Base-by-base conservation (phyloP, 2,113 vertebrate genomes). In the Athene noctua region DNA sequence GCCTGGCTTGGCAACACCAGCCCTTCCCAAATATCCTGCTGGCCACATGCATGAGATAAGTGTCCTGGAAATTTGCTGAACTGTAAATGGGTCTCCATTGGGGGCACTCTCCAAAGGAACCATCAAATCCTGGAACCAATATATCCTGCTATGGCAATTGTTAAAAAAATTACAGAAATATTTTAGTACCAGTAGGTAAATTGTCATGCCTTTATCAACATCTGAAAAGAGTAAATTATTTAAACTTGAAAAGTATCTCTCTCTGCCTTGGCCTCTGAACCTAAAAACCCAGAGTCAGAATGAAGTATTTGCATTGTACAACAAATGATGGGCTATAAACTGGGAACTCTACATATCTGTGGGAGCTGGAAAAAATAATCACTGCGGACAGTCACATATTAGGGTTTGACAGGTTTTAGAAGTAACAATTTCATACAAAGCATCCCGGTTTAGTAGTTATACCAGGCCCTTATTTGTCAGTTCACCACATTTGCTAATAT, bases 11-110 rank as follows among this genome's bases (percentile, higher is more conserved):
- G 20, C 36, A 93, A 38, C 2, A 34, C 3, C 0, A 1, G 22
- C 25, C 15, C 3, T 85, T 92, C 36, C 26, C 25, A 91, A 82
- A 72, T 21, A 72, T 15, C 6, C 27, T 66, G 15, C 13, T 25
- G 15, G 26, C 38, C 20, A 40, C 0, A 0, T 59, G 15, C 14
- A 29, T 44, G 40, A 92, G 15, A 27, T 63, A 85, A 81, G 42
- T 77, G 49, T 66, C 32, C 19, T 58, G 22, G 42, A 34, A 87
- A 66, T 57, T 40, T 36, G 21, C 26, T 38, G 25, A 78, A 26
- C 27, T 68, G 21, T 80, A 75, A 46, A 68, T 55, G 2, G 2
- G 12, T 52, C 20, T 70, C 30, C 23, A 15, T 70, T 75, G 36
- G 65, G 62, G n/a, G 9, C 11, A 42, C 18, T 93, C 80, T 65